These are phyloP conservation scores for Poecilia velifera DNA, from an alignment of 2,797 vertebrate species.

Conservation along the genomic window DNA sequence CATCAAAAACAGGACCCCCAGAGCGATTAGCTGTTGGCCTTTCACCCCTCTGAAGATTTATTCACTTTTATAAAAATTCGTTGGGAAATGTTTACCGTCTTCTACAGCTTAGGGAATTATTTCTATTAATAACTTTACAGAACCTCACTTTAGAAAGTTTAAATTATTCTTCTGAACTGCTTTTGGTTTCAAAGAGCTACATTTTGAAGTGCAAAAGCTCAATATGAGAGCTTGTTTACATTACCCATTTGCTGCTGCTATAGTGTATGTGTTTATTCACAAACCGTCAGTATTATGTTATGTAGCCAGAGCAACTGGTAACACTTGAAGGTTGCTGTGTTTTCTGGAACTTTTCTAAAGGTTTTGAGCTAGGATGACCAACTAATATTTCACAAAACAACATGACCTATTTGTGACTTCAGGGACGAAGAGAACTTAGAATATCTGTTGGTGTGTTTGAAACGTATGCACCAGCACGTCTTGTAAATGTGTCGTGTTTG, in stretches of 20 bases:
- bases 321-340: background rate
- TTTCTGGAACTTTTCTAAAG: slow-evolving; percentile 6
- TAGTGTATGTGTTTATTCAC: background rate
- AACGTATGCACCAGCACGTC: slow-evolving; percentile 10
- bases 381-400: slow-evolving; percentile 61
- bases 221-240: background rate
- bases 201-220: background rate
- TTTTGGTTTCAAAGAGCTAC: background rate
- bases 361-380: slow-evolving; percentile 10
- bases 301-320: background rate
- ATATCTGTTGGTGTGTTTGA: slow-evolving; percentile 4
- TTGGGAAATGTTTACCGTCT: background rate
- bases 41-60: background rate
- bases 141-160: slow-evolving; percentile 3
- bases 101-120: background rate
- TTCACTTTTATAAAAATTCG: background rate
- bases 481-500: slow-evolving; percentile 8
- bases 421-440: slow-evolving; percentile 10
- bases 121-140: background rate
- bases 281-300: background rate
- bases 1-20: background rate
- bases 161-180: background rate
- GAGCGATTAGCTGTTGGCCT: background rate
- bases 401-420: slow-evolving; percentile 60
- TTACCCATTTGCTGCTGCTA: background rate